Conservation (phyloP, 2,888 invertebrate genomes). For the Drosophila bunnanda region DNA sequence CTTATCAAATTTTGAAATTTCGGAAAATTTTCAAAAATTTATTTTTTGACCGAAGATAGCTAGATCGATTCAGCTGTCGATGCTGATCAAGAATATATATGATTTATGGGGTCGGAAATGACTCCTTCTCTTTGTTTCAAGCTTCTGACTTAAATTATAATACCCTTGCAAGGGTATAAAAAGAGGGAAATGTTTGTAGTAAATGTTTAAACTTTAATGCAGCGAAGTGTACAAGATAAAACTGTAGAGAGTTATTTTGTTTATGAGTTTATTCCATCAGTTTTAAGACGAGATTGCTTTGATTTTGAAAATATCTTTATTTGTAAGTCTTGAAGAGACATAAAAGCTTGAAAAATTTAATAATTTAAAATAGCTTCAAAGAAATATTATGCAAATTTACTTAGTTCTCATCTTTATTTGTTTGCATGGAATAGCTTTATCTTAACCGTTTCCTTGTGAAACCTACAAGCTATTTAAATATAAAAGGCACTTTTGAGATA, state of each 20-base stretch:
- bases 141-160: too few relatives aligned
- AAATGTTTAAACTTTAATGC: neutral
- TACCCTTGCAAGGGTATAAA: too few relatives aligned
- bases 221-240: neutral
- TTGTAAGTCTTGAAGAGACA: too few relatives aligned
- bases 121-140: too few relatives aligned
- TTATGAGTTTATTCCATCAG: neutral
- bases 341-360: too few relatives aligned
- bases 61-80: too few relatives aligned
- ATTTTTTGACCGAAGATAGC: too few relatives aligned
- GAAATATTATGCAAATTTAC: neutral
- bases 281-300: neutral
- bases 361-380: neutral
- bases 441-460: neutral
- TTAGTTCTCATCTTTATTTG: neutral
- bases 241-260: too few relatives aligned
- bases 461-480: constrained; percentile 16
- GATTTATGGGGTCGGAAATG: too few relatives aligned
- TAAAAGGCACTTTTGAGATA: constrained; percentile 16
- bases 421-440: neutral
- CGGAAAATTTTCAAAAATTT: too few relatives aligned
- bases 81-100: too few relatives aligned
- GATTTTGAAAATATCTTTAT: neutral
- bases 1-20: too few relatives aligned
- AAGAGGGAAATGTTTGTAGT: neutral